Conservation (phyloP, 2,888 invertebrate genomes). For the Therioaphis trifolii region DNA sequence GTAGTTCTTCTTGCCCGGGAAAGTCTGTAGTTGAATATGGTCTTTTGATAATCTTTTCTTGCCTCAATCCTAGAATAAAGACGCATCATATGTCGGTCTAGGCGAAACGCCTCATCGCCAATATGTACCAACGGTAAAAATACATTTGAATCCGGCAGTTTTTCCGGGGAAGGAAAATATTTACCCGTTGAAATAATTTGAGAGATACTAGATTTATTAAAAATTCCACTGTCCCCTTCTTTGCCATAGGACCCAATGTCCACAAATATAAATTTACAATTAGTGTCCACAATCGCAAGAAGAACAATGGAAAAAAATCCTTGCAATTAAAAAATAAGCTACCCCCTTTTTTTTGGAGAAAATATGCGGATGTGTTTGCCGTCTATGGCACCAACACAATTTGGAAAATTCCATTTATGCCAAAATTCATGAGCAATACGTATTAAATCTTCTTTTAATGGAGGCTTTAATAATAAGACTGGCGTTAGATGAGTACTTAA, state of each 20-base stretch:
- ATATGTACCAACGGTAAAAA: slow-evolving; percentile 25
- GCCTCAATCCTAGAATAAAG: slow-evolving; percentile 36
- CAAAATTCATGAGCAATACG: slow-evolving; percentile 44
- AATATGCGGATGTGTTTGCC: slow-evolving; percentile 56
- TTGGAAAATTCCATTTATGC: slow-evolving; percentile 23
- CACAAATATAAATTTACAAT: no score
- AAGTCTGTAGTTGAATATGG: slow-evolving; percentile 19
- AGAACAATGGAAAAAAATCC: slow-evolving; percentile 45
- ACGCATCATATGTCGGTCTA: slow-evolving; percentile 26
- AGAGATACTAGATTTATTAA: slow-evolving; percentile 33
- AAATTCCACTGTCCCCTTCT: no score
- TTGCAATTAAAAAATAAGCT: slow-evolving; percentile 57
- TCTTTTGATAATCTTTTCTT: slow-evolving; percentile 40
- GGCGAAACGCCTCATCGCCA: slow-evolving; percentile 21
- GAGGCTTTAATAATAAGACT: neutral
- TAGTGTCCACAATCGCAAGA: slow-evolving; percentile 47
- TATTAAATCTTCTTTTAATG: slow-evolving; percentile 31
- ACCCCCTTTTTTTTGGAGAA: slow-evolving; percentile 28
- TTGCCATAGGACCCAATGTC: no score
- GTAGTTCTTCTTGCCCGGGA: slow-evolving; percentile 36
- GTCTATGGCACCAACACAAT: slow-evolving; percentile 50
- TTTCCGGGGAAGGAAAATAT: slow-evolving; percentile 36
- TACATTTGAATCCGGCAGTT: slow-evolving; percentile 40
- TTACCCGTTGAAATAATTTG: slow-evolving; percentile 22
- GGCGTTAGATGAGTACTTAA: slow-evolving; percentile 4